Evolutionary conservation across 2,797 vertebrate species (phyloP).

Genomic region (Danio tinwini): DNA sequence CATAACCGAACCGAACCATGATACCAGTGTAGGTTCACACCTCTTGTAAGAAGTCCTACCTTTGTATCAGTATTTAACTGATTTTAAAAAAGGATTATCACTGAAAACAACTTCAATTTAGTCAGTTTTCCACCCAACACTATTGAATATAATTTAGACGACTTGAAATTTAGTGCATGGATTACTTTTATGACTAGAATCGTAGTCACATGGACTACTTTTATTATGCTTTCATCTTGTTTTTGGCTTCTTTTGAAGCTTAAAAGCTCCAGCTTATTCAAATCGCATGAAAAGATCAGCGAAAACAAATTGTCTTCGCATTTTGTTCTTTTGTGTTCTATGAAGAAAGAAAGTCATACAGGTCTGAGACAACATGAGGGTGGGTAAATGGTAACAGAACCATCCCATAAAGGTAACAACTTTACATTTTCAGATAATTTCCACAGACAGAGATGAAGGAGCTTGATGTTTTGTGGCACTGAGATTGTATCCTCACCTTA

Average conservation of each 20-base stretch:
- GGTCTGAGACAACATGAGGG: slow-evolving; percentile 5
- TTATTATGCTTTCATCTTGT: slow-evolving; percentile 11
- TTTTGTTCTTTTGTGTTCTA: slow-evolving; percentile 25
- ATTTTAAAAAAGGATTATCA: neutral
- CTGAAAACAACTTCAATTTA: neutral
- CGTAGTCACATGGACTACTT: neutral
- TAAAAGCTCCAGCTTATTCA: slow-evolving; percentile 3
- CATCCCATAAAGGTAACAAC: slow-evolving; percentile 24
- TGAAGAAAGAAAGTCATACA: neutral
- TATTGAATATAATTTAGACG: neutral
- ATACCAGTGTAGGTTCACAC: no score
- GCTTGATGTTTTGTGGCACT: slow-evolving; percentile 19
- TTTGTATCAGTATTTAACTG: no score
- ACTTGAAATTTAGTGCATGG: neutral
- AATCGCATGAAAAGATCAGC: neutral
- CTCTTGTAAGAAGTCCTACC: no score
- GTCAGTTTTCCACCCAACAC: neutral
- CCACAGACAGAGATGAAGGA: slow-evolving; percentile 15
- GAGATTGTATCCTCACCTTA: slow-evolving; percentile 15
- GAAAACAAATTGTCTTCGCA: slow-evolving; percentile 6
- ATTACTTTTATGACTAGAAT: no score
- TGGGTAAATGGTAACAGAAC: slow-evolving; percentile 20
- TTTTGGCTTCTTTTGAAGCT: neutral
- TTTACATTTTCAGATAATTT: slow-evolving; percentile 25
- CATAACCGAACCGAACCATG: no score